Percentiles rank a stretch among this genome's conserved stretches.
phyloP scores from a whole-genome alignment of 2,888 invertebrate genomes.

The Helicoverpa assulta region DNA sequence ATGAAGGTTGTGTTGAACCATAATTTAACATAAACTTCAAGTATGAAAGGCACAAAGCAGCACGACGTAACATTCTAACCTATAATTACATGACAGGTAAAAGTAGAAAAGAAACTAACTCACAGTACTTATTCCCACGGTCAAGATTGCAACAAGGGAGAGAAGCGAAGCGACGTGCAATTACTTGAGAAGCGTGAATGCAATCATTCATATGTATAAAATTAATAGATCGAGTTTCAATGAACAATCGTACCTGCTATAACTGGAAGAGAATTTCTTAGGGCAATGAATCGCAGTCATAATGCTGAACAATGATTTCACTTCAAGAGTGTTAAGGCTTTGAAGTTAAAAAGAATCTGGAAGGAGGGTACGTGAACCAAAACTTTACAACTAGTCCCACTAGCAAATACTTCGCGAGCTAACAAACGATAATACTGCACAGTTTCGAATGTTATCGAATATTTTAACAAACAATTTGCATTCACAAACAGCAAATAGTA shows the following conservation, averaged over 20 bases:
- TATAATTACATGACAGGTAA: slow-evolving; percentile 72
- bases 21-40: slow-evolving; percentile 30
- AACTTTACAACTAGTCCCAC: background rate
- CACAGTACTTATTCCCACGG: slow-evolving; percentile 78
- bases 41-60: slow-evolving; percentile 48
- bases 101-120: slow-evolving; percentile 77
- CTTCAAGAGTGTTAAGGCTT: background rate
- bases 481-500: slow-evolving; percentile 32
- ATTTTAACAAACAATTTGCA: slow-evolving; percentile 25
- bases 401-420: background rate
- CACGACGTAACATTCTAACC: slow-evolving; percentile 56
- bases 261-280: slow-evolving; percentile 23
- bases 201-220: slow-evolving; percentile 57
- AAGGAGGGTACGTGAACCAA: background rate
- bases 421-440: background rate
- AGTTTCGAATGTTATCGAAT: slow-evolving; percentile 5
- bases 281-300: slow-evolving; percentile 23
- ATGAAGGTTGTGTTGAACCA: slow-evolving; percentile 11
- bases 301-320: background rate
- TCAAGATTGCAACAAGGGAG: slow-evolving; percentile 74
- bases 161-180: slow-evolving; percentile 59
- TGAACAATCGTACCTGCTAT: slow-evolving; percentile 30
- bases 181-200: slow-evolving; percentile 62
- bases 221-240: slow-evolving; percentile 52
- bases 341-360: no score